phyloP scores from a whole-genome alignment of 2,888 invertebrate genomes.

The Cheilosia variabilis region DNA sequence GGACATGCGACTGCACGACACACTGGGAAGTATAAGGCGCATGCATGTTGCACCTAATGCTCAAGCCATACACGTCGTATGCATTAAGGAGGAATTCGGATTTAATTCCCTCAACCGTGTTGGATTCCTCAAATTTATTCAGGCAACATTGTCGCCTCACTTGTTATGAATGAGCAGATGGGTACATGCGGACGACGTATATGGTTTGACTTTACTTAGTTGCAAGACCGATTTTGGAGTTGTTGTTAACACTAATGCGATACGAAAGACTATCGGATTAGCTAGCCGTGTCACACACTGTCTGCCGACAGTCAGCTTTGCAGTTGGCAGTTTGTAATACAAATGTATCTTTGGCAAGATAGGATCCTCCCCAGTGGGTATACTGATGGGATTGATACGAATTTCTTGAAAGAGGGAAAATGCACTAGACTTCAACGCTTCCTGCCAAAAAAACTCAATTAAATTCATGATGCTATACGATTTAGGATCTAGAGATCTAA shows the following conservation, averaged over 20 bases:
- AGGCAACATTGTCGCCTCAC: constrained; percentile 54
- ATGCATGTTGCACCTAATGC: constrained; percentile 59
- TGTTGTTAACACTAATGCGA: constrained; percentile 3
- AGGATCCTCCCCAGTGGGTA: no score
- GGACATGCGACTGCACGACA: constrained; percentile 40
- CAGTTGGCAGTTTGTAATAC: no score
- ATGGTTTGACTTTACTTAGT: background rate
- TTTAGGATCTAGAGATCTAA: no score
- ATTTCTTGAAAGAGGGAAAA: no score
- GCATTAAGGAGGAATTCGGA: constrained; percentile 4
- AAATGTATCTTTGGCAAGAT: no score
- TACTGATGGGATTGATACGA: no score
- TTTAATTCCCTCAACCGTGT: constrained; percentile 26
- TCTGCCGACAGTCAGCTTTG: no score
- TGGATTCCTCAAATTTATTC: constrained; percentile 31
- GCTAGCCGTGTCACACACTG: no score
- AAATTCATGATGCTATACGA: no score
- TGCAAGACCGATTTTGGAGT: background rate
- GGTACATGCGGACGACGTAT: background rate
- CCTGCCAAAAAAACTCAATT: no score
- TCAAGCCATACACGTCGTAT: constrained; percentile 2
- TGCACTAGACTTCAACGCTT: no score
- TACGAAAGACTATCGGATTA: background rate
- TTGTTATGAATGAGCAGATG: constrained; percentile 13
- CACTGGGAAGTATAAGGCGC: background rate